These are phyloP conservation scores for Parazoanthus swiftii DNA, from an alignment of 92 coral and sea anemone genomes.

Conservation along the genomic window DNA sequence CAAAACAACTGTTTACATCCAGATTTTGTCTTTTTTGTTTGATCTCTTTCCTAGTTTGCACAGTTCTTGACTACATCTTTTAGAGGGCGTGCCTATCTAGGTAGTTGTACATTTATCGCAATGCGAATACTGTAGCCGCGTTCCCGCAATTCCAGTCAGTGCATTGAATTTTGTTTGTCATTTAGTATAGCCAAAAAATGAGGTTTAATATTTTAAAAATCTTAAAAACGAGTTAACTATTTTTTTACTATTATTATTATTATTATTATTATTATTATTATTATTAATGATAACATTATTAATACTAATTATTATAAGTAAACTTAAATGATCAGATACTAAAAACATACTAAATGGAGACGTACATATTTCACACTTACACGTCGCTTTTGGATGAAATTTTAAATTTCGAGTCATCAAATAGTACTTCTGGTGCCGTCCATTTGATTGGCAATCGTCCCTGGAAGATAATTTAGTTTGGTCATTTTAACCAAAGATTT, in stretches of 20 bases:
- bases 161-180: background rate
- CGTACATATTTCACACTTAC: constrained; percentile 15
- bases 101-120: too few relatives aligned
- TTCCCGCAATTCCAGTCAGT: background rate
- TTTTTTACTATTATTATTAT: too few relatives aligned
- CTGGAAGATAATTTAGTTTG: background rate
- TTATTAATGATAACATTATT: too few relatives aligned
- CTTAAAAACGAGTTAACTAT: too few relatives aligned
- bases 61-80: too few relatives aligned
- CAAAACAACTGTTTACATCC: too few relatives aligned
- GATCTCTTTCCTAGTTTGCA: too few relatives aligned
- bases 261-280: too few relatives aligned
- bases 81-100: too few relatives aligned
- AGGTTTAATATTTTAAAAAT: background rate
- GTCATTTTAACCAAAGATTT: background rate
- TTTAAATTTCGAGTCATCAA: constrained; percentile 40
- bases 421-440: constrained; percentile 60
- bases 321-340: background rate
- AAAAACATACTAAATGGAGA: background rate
- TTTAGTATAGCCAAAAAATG: background rate
- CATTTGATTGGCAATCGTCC: constrained; percentile 57
- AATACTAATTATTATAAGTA: too few relatives aligned
- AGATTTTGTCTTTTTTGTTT: too few relatives aligned
- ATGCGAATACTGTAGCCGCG: too few relatives aligned
- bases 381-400: constrained; percentile 58